A percentile compares a stretch with the other conserved stretches of the same genome.
These are phyloP conservation scores for Notechis scutatus DNA, from an alignment of 2,113 vertebrate species.

Conservation along the genomic window DNA sequence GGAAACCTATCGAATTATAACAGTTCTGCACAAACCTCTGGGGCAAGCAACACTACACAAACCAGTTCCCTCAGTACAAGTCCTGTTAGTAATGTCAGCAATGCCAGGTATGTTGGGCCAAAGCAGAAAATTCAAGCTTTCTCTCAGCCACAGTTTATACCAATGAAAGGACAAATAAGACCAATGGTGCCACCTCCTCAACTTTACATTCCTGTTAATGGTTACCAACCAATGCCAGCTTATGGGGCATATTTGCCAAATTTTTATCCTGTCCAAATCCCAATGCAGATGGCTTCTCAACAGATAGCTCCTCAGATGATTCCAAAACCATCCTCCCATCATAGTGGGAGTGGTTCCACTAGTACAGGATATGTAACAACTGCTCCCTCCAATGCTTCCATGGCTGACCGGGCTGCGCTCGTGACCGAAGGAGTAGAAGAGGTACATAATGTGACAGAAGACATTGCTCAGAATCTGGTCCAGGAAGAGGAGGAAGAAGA, in stretches of 20 bases:
- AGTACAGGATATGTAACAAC: conserved; percentile 95
- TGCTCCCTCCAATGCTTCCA: conserved; percentile 82
- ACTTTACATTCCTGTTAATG: conserved; percentile 95
- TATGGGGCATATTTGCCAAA: conserved; percentile 91
- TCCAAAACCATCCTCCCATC: conserved; percentile 88
- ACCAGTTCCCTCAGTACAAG: conserved; percentile 97
- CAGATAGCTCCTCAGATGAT: conserved; percentile 83
- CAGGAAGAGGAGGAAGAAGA: conserved; percentile 78
- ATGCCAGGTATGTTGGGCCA: conserved; percentile 84
- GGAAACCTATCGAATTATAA: conserved; percentile 89
- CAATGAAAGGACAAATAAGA: conserved; percentile 89
- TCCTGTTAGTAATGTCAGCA: conserved; percentile 91
- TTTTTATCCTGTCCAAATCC: conserved; percentile 96
- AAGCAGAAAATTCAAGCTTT: conserved; percentile 87
- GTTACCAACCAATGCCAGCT: conserved; percentile 90
- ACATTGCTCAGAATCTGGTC: conserved; percentile 71
- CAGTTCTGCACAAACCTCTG: conserved; percentile 90
- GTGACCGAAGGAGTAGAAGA: conserved; percentile 76
- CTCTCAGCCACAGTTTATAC: conserved; percentile 87
- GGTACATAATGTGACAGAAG: conserved; percentile 65
- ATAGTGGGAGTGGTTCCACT: conserved; percentile 94
- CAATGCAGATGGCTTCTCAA: conserved; percentile 88
- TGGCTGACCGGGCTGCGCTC: conserved; percentile 80
- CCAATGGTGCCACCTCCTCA: conserved; percentile 86
- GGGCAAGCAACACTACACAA: conserved; percentile 92